Evolutionary conservation across 2,888 invertebrate species (phyloP).

Genomic region (Tachina lurida): DNA sequence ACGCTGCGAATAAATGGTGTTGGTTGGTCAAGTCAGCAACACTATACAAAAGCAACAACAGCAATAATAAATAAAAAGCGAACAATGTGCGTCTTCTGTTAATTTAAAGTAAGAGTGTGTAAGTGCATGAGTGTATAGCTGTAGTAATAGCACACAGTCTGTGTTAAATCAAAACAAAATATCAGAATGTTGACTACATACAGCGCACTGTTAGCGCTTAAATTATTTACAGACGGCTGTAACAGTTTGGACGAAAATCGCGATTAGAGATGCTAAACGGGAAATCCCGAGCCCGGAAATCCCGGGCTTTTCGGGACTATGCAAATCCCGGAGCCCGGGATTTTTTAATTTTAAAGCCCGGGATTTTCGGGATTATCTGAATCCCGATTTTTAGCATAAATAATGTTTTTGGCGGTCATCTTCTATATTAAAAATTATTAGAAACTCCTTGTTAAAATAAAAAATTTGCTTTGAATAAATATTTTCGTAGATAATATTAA

Average conservation of each 20-base stretch:
- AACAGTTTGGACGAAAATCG: slow-evolving; percentile 38
- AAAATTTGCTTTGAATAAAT: too few relatives aligned
- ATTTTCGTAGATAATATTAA: too few relatives aligned
- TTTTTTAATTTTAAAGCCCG: too few relatives aligned
- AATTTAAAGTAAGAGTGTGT: slow-evolving; percentile 2
- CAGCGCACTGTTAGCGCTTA: slow-evolving; percentile 33
- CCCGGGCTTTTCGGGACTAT: too few relatives aligned
- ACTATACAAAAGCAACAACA: slow-evolving; percentile 36
- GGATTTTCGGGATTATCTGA: too few relatives aligned
- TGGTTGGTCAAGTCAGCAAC: slow-evolving; percentile 62
- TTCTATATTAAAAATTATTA: too few relatives aligned
- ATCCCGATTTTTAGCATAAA: too few relatives aligned
- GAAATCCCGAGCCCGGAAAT: too few relatives aligned
- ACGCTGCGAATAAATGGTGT: slow-evolving; percentile 57
- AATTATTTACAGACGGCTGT: neutral
- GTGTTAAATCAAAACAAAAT: slow-evolving; percentile 35
- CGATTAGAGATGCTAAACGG: too few relatives aligned
- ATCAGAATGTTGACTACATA: slow-evolving; percentile 18
- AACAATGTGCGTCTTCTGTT: slow-evolving; percentile 52
- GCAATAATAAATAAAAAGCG: slow-evolving; percentile 4
- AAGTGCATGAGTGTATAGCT: neutral
- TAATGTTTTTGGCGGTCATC: too few relatives aligned
- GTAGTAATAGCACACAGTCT: slow-evolving; percentile 8
- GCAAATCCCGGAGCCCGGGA: too few relatives aligned
- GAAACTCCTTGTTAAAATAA: too few relatives aligned